Base-by-base conservation (phyloP, 2,113 vertebrate genomes). In the Nothoprocta perdicaria region DNA sequence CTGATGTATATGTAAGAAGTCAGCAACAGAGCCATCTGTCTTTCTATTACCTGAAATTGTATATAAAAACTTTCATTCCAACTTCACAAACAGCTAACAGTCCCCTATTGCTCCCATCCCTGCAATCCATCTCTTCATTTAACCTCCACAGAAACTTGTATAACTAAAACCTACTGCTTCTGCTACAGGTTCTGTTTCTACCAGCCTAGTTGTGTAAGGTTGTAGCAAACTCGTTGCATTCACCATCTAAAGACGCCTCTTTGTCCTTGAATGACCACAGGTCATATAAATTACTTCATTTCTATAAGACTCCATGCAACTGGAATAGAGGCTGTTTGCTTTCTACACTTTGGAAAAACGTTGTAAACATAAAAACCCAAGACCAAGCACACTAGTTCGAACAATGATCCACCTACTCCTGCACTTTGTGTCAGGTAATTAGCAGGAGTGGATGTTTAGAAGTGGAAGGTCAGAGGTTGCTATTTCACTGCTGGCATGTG, bases 11-110 rank as follows among this genome's bases (percentile, higher is more conserved):
- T 17, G 60, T 84, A 95, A 91, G 73, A 21, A 73, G 55, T 58
- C 72, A 86, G 76, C 74, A 94, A 80, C 43, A 88, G 79, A 95
- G 87, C 55, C 63, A 88, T 84, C 71, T 92, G 67, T 52, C 60
- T 68, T 63, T 80, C 46, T 83, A 91, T 77, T 12, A 92, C 74
- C 65, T 92, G 71, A 92, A 94, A 95, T 81, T 27, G 74, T 35
- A 35, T 75, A 15, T 26, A 74, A 92, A 89, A 89, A 38, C 73
- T 86, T 92, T 79, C 58, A 76, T 68, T 82, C 69, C 5, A 33
- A 43, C 75, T 86, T 93, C 73, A 66, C 57, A 90, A 67, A 5
- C 9, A 81, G 31, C 75, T 16, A 43, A 66, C 15, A 80, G 33
- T 53, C 41, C 82, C 52, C 74, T 78, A 52, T 69, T 88, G 69